Evolutionary conservation across 1,140 invertebrate genomes (phyloP), one percentile per base, ranked within the genome.

Genomic region (Hyles euphorbiae): DNA sequence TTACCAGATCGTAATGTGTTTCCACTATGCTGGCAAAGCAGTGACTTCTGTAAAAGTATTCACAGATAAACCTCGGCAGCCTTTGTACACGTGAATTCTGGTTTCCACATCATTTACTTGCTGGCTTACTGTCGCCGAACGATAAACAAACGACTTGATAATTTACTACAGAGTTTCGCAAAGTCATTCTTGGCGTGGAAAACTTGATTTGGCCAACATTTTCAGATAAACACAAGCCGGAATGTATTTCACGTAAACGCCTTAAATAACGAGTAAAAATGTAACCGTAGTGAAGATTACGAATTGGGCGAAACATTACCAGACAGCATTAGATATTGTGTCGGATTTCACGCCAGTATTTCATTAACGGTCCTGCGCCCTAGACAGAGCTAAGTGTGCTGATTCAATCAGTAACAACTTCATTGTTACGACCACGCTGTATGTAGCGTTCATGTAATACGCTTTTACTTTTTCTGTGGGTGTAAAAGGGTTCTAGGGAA

Each of bases 401-500:
- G 53, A 56, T 48, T 56, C 22, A 56, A 48, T 56, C 54, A 56
- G 33, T 47, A 47, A 56, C 54, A 48, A 48, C 54, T 48, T 56
- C 45, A 36, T 56, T 48, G 45, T 51, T 10, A 34, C 48, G 40
- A 50, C 34, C 46, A 34, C 48, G 49, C 33, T 57, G 34, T 50
- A 57, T 57, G 34, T 50, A 51, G 33, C 43, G 56, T 40, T 50
- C 47, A 43, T 34, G 44, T 60, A 54, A 53, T 60, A 61, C 56
- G 53, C 51, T 36, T 33, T 61, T 65, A 61, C 46, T 58, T 52
- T 59, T 61, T 58, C 58, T 40, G 7, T 12, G 53, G 63, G 45
- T 55, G 61, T 74, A 75, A 78, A 78, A 77, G 78, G 74, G 70
- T 78, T 74, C 64, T 69, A 63, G 61, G 67, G 68, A 70, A 74